Evolutionary conservation across 2,888 invertebrate genomes (phyloP), one percentile per base, ranked within the genome.

Genomic region (Bellardia bayeri): DNA sequence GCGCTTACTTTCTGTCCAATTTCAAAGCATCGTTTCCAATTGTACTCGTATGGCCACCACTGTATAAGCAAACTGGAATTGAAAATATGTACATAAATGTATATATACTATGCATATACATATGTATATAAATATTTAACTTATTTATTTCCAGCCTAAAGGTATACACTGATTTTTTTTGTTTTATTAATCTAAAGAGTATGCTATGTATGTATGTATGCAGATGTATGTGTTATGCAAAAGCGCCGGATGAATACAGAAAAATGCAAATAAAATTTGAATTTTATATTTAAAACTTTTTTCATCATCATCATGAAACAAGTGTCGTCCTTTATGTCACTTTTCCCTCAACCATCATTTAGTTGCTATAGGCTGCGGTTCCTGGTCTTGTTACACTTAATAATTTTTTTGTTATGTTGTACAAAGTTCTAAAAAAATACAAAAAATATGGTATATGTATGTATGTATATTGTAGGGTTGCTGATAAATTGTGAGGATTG

Each of bases 181-280:
- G 42, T 42, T 37, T 37, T 64, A 16, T 42, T 64, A 42, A 64
- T 42, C 42, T 37, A 61, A 23, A 61, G 37, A 61, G 37, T 61
- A 61, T 61, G 64, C 42, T 51, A 33, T 56, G 16, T 56, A n/a
- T n/a, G 40, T 71, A 51, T 69, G 23, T 42, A 2, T 45, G 16
- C 1, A 64, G 3, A 30, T 37, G n/a, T n/a, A 66, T 69, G n/a
- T 78, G 69, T 79, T 79, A 49, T 66, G 72, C 72, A 69, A 51
- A 51, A 45, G 42, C 42, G 66, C 42, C 56, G 66, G 66, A 68
- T 81, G 61, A 63, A 63, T 37, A 37, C 69, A 63, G 75, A 61
- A 58, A 56, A n/a, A 54, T 82, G 58, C 58, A 74, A 82, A 82
- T 68, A 78, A 78, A 78, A 86, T 74, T 86, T 82, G 54, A 82